phyloP scores from a whole-genome alignment of 2,888 invertebrate genomes.

The Clunio marinus region DNA sequence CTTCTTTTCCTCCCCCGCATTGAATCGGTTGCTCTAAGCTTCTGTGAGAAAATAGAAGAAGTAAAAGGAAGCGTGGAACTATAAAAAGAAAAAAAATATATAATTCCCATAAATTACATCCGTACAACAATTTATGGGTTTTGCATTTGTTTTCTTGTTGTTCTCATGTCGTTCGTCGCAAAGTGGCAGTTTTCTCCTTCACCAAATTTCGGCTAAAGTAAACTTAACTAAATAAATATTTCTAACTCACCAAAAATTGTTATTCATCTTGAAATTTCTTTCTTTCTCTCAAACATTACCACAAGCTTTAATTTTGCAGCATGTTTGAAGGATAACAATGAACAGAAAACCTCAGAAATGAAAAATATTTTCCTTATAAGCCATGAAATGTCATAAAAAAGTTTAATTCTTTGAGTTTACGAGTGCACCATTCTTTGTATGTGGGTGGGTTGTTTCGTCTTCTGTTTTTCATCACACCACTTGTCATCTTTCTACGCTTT shows the following conservation, averaged over 20 bases:
- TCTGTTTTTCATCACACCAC: no score
- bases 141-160: constrained; percentile 34
- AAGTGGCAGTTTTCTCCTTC: background rate
- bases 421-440: background rate
- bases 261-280: background rate
- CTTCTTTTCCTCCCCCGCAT: background rate
- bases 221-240: background rate
- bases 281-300: background rate
- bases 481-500: no score
- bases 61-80: constrained; percentile 14
- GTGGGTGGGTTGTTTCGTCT: background rate
- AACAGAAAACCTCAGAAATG: background rate
- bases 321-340: no score
- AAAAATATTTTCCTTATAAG: background rate
- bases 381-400: constrained; percentile 4
- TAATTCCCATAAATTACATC: constrained; percentile 33
- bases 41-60: no score
- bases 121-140: constrained; percentile 34
- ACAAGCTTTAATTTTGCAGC: background rate
- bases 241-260: background rate
- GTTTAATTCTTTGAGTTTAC: constrained; percentile 5
- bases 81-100: constrained; percentile 24
- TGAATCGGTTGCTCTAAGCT: no score
- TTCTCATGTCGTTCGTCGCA: background rate
- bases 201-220: no score